A percentile compares a stretch with the other conserved stretches of the same genome.
phyloP scores from a whole-genome alignment of 2,113 vertebrate species.

The Guaruba guarouba region DNA sequence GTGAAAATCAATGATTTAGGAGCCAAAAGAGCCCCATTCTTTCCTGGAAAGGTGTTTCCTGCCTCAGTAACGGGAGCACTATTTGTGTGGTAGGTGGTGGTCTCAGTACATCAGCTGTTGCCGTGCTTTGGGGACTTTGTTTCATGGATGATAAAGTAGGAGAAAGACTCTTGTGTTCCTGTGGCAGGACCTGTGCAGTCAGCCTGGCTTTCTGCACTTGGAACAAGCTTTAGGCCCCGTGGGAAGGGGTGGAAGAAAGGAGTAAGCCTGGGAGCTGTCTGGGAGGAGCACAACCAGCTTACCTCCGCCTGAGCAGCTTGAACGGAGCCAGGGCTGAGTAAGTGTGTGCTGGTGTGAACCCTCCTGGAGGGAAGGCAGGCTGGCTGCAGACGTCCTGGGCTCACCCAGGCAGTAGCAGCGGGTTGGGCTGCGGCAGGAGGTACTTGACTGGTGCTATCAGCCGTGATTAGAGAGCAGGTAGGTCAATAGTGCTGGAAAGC shows the following conservation, averaged over 20 bases:
- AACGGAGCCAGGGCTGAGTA: background rate
- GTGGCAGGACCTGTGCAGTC: conserved; percentile 27
- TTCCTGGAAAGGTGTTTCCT: background rate
- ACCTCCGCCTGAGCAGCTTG: background rate
- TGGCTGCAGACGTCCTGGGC: background rate
- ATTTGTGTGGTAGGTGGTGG: background rate
- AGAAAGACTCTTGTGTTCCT: background rate
- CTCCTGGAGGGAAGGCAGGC: background rate
- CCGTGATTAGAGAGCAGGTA: background rate
- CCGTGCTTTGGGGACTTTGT: background rate
- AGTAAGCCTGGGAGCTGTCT: background rate
- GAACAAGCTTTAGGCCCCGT: background rate
- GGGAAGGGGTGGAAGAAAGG: background rate
- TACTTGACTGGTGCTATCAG: background rate
- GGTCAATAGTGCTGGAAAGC: background rate
- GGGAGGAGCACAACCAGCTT: conserved; percentile 23
- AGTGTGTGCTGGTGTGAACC: background rate
- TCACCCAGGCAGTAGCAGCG: fast-evolving
- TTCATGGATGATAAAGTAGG: background rate
- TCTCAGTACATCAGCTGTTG: background rate
- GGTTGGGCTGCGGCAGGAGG: background rate
- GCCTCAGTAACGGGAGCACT: background rate
- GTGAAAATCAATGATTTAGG: background rate
- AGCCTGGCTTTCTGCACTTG: background rate
- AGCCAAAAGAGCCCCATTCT: background rate